Percentiles rank a stretch among this genome's conserved stretches.
Conservation (phyloP, 1,140 invertebrate genomes). For the Portunus trituberculatus region DNA sequence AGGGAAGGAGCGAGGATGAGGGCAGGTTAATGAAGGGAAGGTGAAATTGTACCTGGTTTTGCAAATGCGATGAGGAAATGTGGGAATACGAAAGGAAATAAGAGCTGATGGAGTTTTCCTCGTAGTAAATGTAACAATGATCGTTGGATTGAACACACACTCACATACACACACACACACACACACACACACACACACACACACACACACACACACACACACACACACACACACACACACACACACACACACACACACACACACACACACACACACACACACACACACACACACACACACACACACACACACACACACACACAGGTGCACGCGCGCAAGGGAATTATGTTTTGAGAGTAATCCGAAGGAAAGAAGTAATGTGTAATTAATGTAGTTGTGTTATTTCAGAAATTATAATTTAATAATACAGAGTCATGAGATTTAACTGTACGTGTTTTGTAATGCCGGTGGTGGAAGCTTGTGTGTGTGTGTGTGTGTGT, state of each 20-base stretch:
- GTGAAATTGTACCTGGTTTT: neutral
- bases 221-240: too few relatives aligned
- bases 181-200: too few relatives aligned
- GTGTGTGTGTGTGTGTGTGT: slow-evolving; percentile 18
- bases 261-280: slow-evolving; percentile 21
- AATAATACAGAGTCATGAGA: too few relatives aligned
- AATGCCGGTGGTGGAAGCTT: neutral
- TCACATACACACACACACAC: too few relatives aligned
- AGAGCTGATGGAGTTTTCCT: neutral
- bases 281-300: slow-evolving; percentile 20
- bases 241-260: too few relatives aligned
- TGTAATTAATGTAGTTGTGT: too few relatives aligned
- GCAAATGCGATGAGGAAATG: neutral
- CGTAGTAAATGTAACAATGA: too few relatives aligned
- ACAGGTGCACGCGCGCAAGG: neutral
- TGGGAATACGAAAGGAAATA: neutral
- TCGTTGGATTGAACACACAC: too few relatives aligned
- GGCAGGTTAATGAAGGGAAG: neutral
- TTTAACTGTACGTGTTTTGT: too few relatives aligned
- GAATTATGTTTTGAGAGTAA: neutral
- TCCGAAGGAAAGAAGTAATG: too few relatives aligned
- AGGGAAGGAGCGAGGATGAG: neutral
- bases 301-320: slow-evolving; percentile 20
- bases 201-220: too few relatives aligned
- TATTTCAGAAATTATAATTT: too few relatives aligned